Base-by-base conservation (phyloP, 2,797 vertebrate species). In the Mormyrus proboscirostris region DNA sequence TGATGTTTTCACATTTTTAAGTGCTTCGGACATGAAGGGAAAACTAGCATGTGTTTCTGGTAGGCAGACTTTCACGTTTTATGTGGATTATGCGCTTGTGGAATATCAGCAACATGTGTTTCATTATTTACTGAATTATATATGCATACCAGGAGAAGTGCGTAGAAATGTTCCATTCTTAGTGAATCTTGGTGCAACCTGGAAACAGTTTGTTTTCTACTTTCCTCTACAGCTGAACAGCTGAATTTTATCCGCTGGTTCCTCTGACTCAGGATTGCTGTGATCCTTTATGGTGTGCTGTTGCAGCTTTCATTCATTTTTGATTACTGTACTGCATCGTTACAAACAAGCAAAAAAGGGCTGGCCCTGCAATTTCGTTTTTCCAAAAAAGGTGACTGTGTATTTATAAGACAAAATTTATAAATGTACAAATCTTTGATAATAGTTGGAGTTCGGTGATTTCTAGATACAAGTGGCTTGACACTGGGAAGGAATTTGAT, bases 131-230 rank as follows among this genome's bases (percentile, higher is more conserved):
- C 51, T 88, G 82, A 90, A 89, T 49, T 87, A 87, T 25, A 59
- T 82, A 44, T 33, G 19, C 89, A 82, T 55, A 88, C 86, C 65
- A 76, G 50, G n/a, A 38, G 65, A 73, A 50, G 84, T 29, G 47
- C 44, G 25, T 51, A 57, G 57, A 88, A 88, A 41, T 19, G 88
- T 88, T 50, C 88, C 88, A 90, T 89, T 55, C 4, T 91, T 44
- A 55, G 88, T 57, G 53, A 33, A 41, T 85, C 87, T 86, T 47
- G 84, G 86, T 38, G 16, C 9, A 87, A 41, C 88, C 62, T 86
- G 51, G 89, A 73, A 87, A 88, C 88, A 90, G 33, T 92, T 33
- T 89, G 89, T 91, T 92, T 88, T 84, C 86, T 59, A 4, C 33
- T 53, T 55, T 86, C 87, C 38, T 47, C 84, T 49, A 86, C 3